Evolutionary conservation across 2,113 vertebrate genomes (phyloP).

Genomic region (Vulpes lagopus): DNA sequence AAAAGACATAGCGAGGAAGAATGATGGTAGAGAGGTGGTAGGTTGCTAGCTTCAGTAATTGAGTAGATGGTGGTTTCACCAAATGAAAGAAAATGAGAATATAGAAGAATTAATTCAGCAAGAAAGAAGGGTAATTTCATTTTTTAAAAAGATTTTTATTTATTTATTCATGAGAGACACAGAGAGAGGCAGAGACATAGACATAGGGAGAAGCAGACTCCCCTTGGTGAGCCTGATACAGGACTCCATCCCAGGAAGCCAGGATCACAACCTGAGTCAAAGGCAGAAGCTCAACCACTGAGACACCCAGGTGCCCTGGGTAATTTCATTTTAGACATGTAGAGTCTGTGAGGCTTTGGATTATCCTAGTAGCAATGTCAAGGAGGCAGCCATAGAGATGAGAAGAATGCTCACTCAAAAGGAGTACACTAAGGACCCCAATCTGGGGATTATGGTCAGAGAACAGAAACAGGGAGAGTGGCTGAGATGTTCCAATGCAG

Average conservation of each 20-base stretch:
- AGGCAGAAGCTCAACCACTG: no score
- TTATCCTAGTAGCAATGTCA: background rate
- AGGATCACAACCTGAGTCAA: no score
- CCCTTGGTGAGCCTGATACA: no score
- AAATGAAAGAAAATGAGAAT: background rate
- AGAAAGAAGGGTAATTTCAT: background rate
- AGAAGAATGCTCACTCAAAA: background rate
- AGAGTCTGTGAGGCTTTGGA: background rate
- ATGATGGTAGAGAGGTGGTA: background rate
- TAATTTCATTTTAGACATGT: background rate
- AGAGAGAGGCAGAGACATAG: no score
- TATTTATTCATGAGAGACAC: no score
- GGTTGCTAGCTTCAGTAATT: slow-evolving; percentile 1
- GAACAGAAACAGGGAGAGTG: background rate
- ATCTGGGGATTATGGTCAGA: background rate
- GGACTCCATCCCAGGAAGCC: no score
- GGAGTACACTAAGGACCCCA: background rate
- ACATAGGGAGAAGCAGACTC: no score
- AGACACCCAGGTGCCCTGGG: no score
- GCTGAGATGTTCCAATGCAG: background rate
- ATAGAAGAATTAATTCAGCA: background rate
- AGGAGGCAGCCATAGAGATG: background rate
- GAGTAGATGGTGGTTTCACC: slow-evolving; percentile 1
- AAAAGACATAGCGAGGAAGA: background rate
- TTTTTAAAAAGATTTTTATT: background rate